Conservation (phyloP, 2,113 vertebrate species). For the Tachysurus fulvidraco region DNA sequence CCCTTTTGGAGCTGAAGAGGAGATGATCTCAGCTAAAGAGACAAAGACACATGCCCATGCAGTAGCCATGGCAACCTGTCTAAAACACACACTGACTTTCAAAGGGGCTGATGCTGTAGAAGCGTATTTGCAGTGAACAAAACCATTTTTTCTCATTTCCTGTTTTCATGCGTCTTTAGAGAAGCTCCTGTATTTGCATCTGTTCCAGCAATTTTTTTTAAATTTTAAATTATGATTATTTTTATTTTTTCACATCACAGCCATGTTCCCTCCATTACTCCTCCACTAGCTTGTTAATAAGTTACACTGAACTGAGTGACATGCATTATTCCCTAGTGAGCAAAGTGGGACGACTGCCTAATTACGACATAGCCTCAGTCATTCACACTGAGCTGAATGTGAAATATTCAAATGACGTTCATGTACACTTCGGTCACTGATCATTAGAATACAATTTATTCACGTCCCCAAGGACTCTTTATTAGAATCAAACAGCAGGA, state of each 20-base stretch:
- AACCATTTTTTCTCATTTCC: neutral
- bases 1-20: slow-evolving; percentile 23
- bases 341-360: slow-evolving; percentile 27
- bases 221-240: neutral
- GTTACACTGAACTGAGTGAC: slow-evolving; percentile 14
- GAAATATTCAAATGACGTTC: slow-evolving; percentile 42
- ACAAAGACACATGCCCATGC: slow-evolving; percentile 39
- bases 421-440: slow-evolving; percentile 10
- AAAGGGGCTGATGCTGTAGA: slow-evolving; percentile 14
- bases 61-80: slow-evolving; percentile 49
- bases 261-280: slow-evolving; percentile 8
- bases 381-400: slow-evolving; percentile 23
- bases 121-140: neutral
- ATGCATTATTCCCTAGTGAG: slow-evolving; percentile 5
- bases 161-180: slow-evolving; percentile 13
- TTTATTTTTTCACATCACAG: neutral
- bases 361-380: slow-evolving; percentile 34
- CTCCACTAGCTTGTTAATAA: slow-evolving; percentile 22
- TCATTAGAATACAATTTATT: slow-evolving; percentile 35
- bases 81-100: slow-evolving; percentile 47
- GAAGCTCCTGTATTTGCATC: slow-evolving; percentile 10
- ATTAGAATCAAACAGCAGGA: slow-evolving; percentile 18
- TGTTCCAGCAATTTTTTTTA: neutral
- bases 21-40: slow-evolving; percentile 30
- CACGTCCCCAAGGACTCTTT: slow-evolving; percentile 3